Conservation (phyloP, 2,888 invertebrate species). For the Drosophila dives region DNA sequence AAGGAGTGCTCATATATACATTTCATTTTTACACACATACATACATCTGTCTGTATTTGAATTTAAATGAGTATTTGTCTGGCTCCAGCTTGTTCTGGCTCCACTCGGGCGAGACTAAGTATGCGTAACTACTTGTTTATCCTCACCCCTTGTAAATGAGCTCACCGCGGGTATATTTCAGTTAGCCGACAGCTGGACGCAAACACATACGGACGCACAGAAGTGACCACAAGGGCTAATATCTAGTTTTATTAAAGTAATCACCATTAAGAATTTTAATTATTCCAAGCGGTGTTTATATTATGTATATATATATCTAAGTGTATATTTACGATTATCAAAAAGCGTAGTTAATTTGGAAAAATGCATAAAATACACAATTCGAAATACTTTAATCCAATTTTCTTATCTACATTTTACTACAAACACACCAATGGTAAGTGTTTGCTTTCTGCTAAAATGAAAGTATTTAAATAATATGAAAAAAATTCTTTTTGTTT, state of each 20-base stretch:
- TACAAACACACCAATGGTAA: too few relatives aligned
- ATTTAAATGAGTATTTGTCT: slow-evolving; percentile 20
- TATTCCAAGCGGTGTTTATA: background rate
- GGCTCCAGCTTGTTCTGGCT: slow-evolving; percentile 32
- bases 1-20: background rate
- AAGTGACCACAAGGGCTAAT: slow-evolving; percentile 17
- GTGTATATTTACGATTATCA: background rate
- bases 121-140: background rate
- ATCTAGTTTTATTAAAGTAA: background rate
- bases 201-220: slow-evolving; percentile 10
- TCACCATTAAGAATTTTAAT: background rate
- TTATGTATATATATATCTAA: background rate
- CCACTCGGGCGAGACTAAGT: slow-evolving; percentile 20
- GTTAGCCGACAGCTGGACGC: slow-evolving; percentile 20
- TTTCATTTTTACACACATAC: background rate
- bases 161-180: slow-evolving; percentile 14
- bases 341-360: background rate
- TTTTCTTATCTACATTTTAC: background rate
- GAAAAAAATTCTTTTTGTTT: background rate
- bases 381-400: too few relatives aligned
- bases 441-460: background rate
- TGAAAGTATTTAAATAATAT: background rate
- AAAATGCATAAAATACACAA: background rate
- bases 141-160: background rate
- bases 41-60: slow-evolving; percentile 5